phyloP scores from a whole-genome alignment of 1,140 invertebrate species.

The Polypedilum pembai region DNA sequence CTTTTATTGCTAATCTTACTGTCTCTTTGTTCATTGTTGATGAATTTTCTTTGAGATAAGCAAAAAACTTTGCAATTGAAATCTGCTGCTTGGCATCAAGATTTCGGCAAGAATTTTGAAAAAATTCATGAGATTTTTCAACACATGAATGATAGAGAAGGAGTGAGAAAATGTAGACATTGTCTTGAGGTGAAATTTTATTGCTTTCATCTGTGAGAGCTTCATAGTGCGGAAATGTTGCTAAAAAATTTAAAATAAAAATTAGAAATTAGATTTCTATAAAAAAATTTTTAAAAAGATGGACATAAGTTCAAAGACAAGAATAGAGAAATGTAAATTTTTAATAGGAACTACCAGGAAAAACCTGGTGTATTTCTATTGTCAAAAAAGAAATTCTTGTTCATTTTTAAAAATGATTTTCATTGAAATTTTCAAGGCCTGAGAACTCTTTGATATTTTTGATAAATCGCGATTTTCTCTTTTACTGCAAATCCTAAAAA shows the following conservation, averaged over 20 bases:
- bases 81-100: background rate
- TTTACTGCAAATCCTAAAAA: too few species aligned
- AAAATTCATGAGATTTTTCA: background rate
- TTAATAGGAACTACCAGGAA: too few species aligned
- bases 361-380: too few species aligned
- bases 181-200: background rate
- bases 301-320: too few species aligned
- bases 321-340: too few species aligned
- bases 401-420: too few species aligned
- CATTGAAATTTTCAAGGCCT: too few species aligned
- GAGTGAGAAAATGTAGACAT: background rate
- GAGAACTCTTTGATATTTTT: too few species aligned
- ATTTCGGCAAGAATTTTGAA: background rate
- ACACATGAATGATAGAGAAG: conserved; percentile 1
- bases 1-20: background rate
- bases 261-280: background rate
- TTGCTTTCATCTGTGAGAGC: background rate
- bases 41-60: background rate
- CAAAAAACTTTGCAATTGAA: conserved; percentile 9
- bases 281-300: too few species aligned
- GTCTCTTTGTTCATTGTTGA: background rate
- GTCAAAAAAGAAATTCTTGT: too few species aligned
- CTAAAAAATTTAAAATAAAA: background rate
- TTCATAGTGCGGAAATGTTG: background rate
- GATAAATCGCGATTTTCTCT: too few species aligned